Percentiles rank a stretch among this genome's conserved stretches.
phyloP scores from a whole-genome alignment of 1,140 invertebrate species.

The Drosophila chauvacae region DNA sequence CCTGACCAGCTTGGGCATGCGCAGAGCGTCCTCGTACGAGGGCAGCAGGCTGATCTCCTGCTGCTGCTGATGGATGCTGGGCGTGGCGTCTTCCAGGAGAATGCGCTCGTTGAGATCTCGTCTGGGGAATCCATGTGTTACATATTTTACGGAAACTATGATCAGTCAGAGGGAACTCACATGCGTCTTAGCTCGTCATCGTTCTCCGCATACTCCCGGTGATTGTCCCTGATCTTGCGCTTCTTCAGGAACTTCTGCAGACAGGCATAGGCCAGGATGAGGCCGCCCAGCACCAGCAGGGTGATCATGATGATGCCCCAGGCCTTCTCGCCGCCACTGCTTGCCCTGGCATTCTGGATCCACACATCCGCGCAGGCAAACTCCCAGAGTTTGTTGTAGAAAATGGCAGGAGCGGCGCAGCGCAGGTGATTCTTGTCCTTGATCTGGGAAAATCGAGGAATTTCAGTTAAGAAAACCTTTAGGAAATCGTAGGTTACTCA shows the following conservation, averaged over 20 bases:
- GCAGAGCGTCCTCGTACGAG: slow-evolving; percentile 90
- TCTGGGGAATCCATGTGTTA: slow-evolving; percentile 37
- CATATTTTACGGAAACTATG: not conserved
- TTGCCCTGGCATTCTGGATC: slow-evolving; percentile 85
- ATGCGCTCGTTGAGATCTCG: slow-evolving; percentile 86
- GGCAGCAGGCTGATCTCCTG: slow-evolving; percentile 88
- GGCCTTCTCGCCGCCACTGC: slow-evolving; percentile 85
- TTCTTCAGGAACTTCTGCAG: slow-evolving; percentile 85
- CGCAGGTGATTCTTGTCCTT: slow-evolving; percentile 81
- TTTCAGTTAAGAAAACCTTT: not conserved
- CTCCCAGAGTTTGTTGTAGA: slow-evolving; percentile 88
- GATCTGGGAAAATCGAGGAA: slow-evolving; percentile 26
- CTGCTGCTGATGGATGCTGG: slow-evolving; percentile 86
- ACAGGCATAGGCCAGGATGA: slow-evolving; percentile 47
- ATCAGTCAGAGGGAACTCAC: slow-evolving; percentile 80
- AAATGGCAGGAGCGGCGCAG: slow-evolving; percentile 87
- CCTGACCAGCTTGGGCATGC: slow-evolving; percentile 87
- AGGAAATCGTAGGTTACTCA: slow-evolving; percentile 10
- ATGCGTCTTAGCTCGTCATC: slow-evolving; percentile 86
- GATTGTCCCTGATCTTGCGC: slow-evolving; percentile 70
- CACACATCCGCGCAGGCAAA: slow-evolving; percentile 87
- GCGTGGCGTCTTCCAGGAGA: slow-evolving; percentile 86
- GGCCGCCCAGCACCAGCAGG: slow-evolving; percentile 43
- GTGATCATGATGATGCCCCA: slow-evolving; percentile 87
- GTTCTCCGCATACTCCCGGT: slow-evolving; percentile 66